Conservation (phyloP, 2,888 invertebrate genomes). For the Zygothrica quintamaculata region DNA sequence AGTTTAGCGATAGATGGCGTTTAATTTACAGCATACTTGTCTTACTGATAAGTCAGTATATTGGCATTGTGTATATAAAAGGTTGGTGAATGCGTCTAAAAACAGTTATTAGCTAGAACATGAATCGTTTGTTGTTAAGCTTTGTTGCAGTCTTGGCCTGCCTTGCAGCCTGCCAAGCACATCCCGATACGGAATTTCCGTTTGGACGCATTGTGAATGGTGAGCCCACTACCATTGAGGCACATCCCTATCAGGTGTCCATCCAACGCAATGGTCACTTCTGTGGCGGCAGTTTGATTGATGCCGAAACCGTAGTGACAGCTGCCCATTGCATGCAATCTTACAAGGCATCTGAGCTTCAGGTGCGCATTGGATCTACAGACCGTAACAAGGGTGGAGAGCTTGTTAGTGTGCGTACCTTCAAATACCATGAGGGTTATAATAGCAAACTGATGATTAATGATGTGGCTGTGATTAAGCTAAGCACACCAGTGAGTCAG, state of each 20-base stretch:
- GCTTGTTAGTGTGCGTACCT: constrained; percentile 73
- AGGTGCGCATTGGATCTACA: constrained; percentile 83
- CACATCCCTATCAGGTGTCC: constrained; percentile 85
- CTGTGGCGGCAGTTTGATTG: constrained; percentile 85
- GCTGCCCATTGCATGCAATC: constrained; percentile 84
- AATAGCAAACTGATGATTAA: constrained; percentile 78
- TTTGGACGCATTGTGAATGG: constrained; percentile 85
- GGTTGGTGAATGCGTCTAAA: no score
- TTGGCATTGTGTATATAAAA: neutral
- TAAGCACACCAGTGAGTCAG: constrained; percentile 72
- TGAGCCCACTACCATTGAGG: constrained; percentile 80
- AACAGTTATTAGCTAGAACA: constrained; percentile 40
- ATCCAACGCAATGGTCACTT: constrained; percentile 82
- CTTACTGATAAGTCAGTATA: constrained; percentile 22
- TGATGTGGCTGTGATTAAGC: constrained; percentile 84
- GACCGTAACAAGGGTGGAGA: constrained; percentile 81
- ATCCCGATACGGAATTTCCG: constrained; percentile 55
- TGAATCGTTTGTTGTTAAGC: constrained; percentile 56
- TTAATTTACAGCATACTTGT: constrained; percentile 36
- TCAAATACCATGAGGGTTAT: constrained; percentile 80
- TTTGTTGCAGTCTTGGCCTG: constrained; percentile 53
- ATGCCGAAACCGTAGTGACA: constrained; percentile 80
- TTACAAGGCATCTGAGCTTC: constrained; percentile 49
- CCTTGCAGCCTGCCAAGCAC: constrained; percentile 25
- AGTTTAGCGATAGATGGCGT: constrained; percentile 29